A percentile compares a stretch with the other conserved stretches of the same genome.
Evolutionary conservation across 2,888 invertebrate species (phyloP).

Genomic region (Arge pagana): DNA sequence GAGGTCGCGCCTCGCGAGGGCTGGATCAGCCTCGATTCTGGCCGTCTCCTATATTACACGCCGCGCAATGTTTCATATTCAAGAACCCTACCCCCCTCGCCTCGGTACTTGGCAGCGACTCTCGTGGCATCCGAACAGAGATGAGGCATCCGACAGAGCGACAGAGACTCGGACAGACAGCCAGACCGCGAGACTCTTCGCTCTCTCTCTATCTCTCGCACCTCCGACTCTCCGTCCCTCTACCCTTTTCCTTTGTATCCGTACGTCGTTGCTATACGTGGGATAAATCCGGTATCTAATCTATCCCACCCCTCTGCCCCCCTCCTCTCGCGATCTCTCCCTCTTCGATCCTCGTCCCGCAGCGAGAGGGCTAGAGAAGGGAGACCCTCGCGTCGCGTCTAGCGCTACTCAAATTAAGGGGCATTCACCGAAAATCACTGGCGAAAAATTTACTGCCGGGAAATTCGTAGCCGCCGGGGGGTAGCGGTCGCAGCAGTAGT

Average conservation of each 20-base stretch:
- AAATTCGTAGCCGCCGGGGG: conserved; percentile 18
- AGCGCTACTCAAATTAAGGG: conserved; percentile 42
- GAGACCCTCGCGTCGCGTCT: conserved; percentile 8
- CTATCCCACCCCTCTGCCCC: too few species aligned
- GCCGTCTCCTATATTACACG: conserved; percentile 20
- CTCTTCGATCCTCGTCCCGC: conserved; percentile 6
- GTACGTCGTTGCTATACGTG: too few species aligned
- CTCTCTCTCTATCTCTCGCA: conserved; percentile 23
- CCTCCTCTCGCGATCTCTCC: too few species aligned
- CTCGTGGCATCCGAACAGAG: conserved; percentile 13
- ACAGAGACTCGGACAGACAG: conserved; percentile 16
- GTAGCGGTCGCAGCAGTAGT: not conserved
- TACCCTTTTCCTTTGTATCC: too few species aligned
- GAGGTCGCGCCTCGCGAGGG: not conserved
- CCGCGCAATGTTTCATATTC: conserved; percentile 39
- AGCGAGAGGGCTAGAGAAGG: not conserved
- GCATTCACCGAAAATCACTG: conserved; percentile 43
- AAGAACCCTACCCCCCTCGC: conserved; percentile 32
- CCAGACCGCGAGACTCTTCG: conserved; percentile 33
- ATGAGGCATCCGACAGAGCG: too few species aligned
- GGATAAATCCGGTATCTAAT: too few species aligned
- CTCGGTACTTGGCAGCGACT: conserved; percentile 15
- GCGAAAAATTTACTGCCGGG: conserved; percentile 18
- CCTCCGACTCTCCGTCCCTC: conserved; percentile 6
- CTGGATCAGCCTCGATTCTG: not conserved